These are phyloP conservation scores for Excalfactoria chinensis DNA, from an alignment of 2,113 vertebrate genomes.

Conservation along the genomic window DNA sequence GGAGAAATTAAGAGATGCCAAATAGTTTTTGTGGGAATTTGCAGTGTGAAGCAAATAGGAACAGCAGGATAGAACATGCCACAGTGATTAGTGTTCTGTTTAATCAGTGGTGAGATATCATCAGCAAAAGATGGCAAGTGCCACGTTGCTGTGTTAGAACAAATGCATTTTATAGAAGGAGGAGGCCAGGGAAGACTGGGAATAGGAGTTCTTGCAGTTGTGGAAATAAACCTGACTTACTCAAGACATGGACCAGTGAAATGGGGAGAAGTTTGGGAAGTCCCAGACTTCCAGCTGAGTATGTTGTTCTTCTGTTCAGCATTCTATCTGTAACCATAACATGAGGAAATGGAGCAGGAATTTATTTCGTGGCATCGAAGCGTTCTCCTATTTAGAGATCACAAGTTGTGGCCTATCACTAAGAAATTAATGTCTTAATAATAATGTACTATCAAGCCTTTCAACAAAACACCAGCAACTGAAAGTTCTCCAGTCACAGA, in stretches of 20 bases:
- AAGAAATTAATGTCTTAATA: neutral
- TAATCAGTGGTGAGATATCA: neutral
- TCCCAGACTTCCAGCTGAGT: neutral
- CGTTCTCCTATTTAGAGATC: conserved; percentile 22
- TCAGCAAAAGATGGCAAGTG: neutral
- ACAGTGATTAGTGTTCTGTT: neutral
- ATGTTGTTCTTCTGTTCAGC: neutral
- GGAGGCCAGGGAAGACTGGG: neutral
- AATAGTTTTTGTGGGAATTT: neutral
- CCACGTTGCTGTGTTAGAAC: neutral
- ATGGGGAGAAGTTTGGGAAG: neutral
- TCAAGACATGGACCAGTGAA: neutral
- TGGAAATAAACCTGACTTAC: neutral
- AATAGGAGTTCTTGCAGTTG: neutral
- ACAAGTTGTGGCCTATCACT: neutral
- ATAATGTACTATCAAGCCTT: neutral
- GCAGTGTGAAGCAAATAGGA: neutral
- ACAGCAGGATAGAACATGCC: neutral
- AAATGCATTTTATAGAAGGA: neutral
- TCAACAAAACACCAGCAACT: neutral
- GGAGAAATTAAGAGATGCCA: neutral
- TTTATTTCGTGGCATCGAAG: conserved; percentile 3
- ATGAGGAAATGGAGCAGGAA: neutral
- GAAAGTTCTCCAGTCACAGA: neutral
- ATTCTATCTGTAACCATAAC: neutral